Evolutionary conservation across 2,888 invertebrate species (phyloP).

Genomic region (Napeogenes sylphis): DNA sequence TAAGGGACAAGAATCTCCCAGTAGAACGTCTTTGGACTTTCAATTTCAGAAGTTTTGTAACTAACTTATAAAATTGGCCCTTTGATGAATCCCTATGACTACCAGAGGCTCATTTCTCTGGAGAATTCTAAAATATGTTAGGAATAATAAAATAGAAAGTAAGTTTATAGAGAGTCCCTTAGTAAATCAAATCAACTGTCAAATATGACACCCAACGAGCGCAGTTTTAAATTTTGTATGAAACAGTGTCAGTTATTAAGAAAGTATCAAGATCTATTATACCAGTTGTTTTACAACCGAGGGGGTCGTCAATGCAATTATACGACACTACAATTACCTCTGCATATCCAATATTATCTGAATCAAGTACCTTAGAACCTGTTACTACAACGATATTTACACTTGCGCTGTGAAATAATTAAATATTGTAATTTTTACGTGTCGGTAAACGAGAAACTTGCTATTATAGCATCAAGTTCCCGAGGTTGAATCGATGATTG

Average conservation of each 20-base stretch:
- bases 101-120: conserved; percentile 25
- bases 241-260: neutral
- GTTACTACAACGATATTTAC: conserved; percentile 20
- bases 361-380: conserved; percentile 13
- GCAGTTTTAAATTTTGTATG: too few relatives aligned
- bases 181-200: too few relatives aligned
- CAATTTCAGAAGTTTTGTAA: conserved; percentile 24
- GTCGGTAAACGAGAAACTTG: conserved; percentile 53
- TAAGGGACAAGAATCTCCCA: conserved; percentile 19
- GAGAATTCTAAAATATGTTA: conserved; percentile 23
- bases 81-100: conserved; percentile 19
- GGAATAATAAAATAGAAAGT: conserved; percentile 26
- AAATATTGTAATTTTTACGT: conserved; percentile 48
- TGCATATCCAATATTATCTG: conserved; percentile 18
- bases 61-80: conserved; percentile 19
- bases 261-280: neutral
- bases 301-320: conserved; percentile 20
- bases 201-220: too few relatives aligned
- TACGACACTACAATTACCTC: conserved; percentile 16
- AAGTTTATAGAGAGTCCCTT: conserved; percentile 27
- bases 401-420: conserved; percentile 28
- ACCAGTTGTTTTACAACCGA: conserved; percentile 10
- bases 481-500: conserved; percentile 70
- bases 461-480: conserved; percentile 63
- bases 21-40: conserved; percentile 21